Conservation (phyloP, 2,113 vertebrate species). For the Noturus placidus region DNA sequence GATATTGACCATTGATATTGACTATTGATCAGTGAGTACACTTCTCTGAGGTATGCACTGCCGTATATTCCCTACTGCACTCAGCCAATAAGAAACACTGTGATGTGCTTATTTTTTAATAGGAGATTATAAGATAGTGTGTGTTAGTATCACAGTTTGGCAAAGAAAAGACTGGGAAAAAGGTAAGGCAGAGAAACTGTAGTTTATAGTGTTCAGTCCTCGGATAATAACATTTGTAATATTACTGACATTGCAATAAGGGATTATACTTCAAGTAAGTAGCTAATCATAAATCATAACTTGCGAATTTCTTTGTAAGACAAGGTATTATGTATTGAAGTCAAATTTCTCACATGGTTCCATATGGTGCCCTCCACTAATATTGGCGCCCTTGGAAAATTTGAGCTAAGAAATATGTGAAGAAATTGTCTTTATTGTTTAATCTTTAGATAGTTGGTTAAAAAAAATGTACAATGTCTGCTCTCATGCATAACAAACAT, state of each 20-base stretch:
- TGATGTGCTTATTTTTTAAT: background rate
- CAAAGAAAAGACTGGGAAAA: background rate
- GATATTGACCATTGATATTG: too few species aligned
- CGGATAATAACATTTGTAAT: background rate
- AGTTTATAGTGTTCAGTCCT: background rate
- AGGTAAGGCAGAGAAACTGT: background rate
- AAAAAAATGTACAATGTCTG: too few species aligned
- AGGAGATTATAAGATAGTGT: background rate
- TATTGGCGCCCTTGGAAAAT: too few species aligned
- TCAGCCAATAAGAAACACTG: background rate
- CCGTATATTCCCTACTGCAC: background rate
- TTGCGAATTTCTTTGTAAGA: background rate
- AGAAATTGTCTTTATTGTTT: too few species aligned
- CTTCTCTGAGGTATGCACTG: background rate
- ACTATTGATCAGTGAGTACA: background rate
- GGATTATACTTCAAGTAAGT: background rate
- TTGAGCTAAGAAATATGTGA: too few species aligned
- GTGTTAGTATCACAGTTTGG: background rate
- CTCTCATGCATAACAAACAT: too few species aligned
- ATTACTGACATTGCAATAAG: background rate
- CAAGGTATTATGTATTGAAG: background rate
- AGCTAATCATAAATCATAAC: background rate
- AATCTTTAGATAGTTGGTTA: too few species aligned
- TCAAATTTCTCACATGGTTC: background rate
- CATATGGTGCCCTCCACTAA: background rate